Conservation (phyloP, 2,113 vertebrate genomes). For the Rhinoderma darwinii region DNA sequence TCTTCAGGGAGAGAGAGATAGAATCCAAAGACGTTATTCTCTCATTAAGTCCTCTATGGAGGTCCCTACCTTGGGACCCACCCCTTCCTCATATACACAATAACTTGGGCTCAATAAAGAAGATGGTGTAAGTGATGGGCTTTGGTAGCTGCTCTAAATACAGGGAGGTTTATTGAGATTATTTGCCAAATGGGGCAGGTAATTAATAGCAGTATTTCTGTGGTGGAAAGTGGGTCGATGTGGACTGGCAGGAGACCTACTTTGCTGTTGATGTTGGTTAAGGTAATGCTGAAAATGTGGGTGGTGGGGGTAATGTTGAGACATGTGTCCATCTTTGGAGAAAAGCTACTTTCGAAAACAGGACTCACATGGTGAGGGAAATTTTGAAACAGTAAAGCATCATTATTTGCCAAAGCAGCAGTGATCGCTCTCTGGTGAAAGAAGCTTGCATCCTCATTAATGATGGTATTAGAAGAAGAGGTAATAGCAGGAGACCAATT, state of each 20-base stretch:
- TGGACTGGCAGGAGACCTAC: conserved; percentile 91
- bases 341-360: conserved; percentile 95
- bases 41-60: conserved; percentile 90
- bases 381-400: conserved; percentile 96
- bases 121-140: conserved; percentile 91
- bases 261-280: conserved; percentile 96
- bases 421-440: conserved; percentile 90
- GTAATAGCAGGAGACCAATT: conserved; percentile 97
- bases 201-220: conserved; percentile 93
- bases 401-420: conserved; percentile 88
- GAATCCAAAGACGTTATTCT: conserved; percentile 93
- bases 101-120: conserved; percentile 95
- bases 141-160: conserved; percentile 98
- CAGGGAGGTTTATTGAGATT: conserved; percentile 95
- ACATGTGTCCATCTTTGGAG: conserved; percentile 95
- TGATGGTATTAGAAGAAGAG: conserved; percentile 91
- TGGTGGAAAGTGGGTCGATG: conserved; percentile 94
- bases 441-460: conserved; percentile 96
- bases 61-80: conserved; percentile 93
- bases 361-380: conserved; percentile 96
- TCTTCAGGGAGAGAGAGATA: conserved; percentile 97
- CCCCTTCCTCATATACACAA: conserved; percentile 93
- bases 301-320: conserved; percentile 95
- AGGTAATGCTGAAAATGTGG: conserved; percentile 96
- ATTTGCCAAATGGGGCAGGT: conserved; percentile 92